Evolutionary conservation across 2,888 invertebrate genomes (phyloP).

Genomic region (Polyploca ridens): DNA sequence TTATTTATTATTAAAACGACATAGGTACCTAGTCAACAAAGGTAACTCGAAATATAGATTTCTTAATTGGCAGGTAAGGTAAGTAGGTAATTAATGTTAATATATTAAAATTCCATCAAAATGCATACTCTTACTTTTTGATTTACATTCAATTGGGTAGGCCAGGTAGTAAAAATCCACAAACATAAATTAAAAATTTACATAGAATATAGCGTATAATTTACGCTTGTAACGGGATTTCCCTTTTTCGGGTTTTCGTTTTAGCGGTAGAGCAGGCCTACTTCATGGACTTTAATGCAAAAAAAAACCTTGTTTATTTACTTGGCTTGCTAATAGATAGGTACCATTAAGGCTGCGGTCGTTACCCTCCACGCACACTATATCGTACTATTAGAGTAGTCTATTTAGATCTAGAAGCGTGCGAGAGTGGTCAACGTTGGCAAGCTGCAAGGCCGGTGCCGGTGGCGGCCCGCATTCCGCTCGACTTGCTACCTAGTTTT

Average conservation of each 20-base stretch:
- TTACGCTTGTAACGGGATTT: not conserved
- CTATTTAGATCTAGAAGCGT: slow-evolving; percentile 64
- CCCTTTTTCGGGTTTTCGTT: not conserved
- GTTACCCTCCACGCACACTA: slow-evolving; percentile 50
- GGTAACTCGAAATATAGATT: too few species aligned
- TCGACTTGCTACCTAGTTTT: slow-evolving; percentile 68
- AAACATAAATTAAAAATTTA: too few species aligned
- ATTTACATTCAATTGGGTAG: too few species aligned
- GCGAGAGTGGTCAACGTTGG: slow-evolving; percentile 78
- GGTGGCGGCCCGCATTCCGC: slow-evolving; percentile 74
- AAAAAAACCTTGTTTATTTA: too few species aligned
- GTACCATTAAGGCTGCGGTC: slow-evolving; percentile 45
- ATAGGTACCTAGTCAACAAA: too few species aligned
- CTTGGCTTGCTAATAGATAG: slow-evolving; percentile 6
- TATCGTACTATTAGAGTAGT: slow-evolving; percentile 36
- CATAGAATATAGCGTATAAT: not conserved
- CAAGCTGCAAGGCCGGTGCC: slow-evolving; percentile 78
- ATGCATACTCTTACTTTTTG: too few species aligned
- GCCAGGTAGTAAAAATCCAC: too few species aligned
- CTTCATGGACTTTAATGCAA: too few species aligned
- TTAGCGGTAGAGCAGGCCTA: not conserved
- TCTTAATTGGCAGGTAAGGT: too few species aligned
- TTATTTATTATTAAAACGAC: too few species aligned
- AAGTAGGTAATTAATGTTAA: too few species aligned
- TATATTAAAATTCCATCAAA: too few species aligned